Base-by-base conservation (phyloP, 2,888 invertebrate species). In the Cheilosia vernalis region DNA sequence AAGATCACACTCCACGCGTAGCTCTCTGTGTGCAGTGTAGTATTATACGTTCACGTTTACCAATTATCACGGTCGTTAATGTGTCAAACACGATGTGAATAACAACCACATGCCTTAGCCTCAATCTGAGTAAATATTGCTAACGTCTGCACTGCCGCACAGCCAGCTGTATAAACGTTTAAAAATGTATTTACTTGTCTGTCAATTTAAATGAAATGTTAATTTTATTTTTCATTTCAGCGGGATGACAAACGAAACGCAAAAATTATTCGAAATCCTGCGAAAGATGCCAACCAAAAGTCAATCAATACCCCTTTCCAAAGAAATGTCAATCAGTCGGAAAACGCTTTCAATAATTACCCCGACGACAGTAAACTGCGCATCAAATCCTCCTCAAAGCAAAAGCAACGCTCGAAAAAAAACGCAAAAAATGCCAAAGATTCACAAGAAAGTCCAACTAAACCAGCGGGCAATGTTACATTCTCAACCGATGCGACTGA, bases 71-170 rank as follows among this genome's bases (percentile, higher is more conserved):
- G 55, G 53, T 24, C 44, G 70, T 66, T 80, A 85, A 85, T 55
- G 64, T 70, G 80, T 37, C 58, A 85, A 66, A 49, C 84, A 85
- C 84, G 84, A 85, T 21, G 15, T 60, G 83, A 79, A 74, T 79
- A 69, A 24, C 58, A 69, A 74, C 72, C 84, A 66, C 70, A 80
- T 76, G 70, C 40, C 17, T 30, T 72, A 85, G 42, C 76, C 76
- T 66, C 84, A 80, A 84, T 60, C 76, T 76, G 79, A 64, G 51
- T 56, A 69, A 79, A 79, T 79, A 70, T 80, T 55, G 51, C 55
- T 44, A 51, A 53, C 17, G 40, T 70, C 24, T 79, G 17, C 49
- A 58, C n/a, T 44, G 72, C 19, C 47, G 40, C 24, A 58, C 56
- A 49, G 53, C 24, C 70, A 63, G 30, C 64, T 66, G 53, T 27